Evolutionary conservation across 2,888 invertebrate genomes (phyloP).

Genomic region (Acanthosepion esculentum): DNA sequence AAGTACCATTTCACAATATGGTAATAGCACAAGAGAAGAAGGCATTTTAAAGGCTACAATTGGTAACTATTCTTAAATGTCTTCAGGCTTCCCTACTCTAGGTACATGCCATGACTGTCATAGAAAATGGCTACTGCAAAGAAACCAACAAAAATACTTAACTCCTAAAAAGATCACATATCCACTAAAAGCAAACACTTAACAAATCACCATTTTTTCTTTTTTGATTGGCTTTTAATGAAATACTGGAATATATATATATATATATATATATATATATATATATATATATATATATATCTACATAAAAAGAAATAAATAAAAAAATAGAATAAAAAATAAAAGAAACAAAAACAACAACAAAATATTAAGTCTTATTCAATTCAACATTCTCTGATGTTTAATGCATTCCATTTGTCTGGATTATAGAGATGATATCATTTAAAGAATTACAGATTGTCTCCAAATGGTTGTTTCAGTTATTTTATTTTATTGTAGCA

Average conservation of each 20-base stretch:
- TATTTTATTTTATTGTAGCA: neutral
- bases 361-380: neutral
- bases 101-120: neutral
- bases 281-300: neutral
- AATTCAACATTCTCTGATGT: neutral
- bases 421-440: neutral
- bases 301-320: neutral
- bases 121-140: neutral
- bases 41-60: neutral
- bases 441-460: neutral
- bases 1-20: too few relatives aligned
- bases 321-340: neutral
- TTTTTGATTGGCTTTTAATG: neutral
- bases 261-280: neutral
- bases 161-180: slow-evolving; percentile 6
- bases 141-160: neutral
- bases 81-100: neutral
- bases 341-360: neutral
- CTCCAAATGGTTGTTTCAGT: neutral
- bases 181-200: neutral
- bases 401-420: slow-evolving; percentile 17
- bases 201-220: neutral
- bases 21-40: too few relatives aligned
- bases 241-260: neutral
- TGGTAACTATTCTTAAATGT: neutral